These are phyloP conservation scores for Salvelinus fontinalis DNA, from an alignment of 2,113 vertebrate genomes.

Conservation along the genomic window DNA sequence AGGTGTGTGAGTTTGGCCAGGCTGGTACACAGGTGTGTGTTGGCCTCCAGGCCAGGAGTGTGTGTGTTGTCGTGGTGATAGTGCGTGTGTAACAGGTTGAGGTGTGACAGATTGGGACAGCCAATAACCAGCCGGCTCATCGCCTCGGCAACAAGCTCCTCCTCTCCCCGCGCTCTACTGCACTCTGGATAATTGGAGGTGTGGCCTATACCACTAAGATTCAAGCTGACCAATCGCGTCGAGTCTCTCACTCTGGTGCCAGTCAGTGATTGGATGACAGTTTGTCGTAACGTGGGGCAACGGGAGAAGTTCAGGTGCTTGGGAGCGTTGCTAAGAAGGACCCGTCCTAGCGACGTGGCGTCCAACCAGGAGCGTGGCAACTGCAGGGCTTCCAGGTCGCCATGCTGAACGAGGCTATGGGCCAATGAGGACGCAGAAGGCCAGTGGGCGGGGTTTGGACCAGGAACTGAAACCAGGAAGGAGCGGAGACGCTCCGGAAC, in stretches of 20 bases:
- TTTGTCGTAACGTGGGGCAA: constrained; percentile 82
- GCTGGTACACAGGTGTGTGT: constrained; percentile 84
- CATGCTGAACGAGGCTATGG: constrained; percentile 84
- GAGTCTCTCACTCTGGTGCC: constrained; percentile 80
- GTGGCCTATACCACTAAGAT: constrained; percentile 89
- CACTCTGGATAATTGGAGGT: constrained; percentile 78
- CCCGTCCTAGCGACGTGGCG: constrained; percentile 80
- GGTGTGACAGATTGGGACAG: constrained; percentile 82
- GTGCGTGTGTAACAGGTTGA: constrained; percentile 93
- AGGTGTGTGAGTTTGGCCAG: constrained; percentile 80
- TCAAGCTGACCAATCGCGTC: constrained; percentile 82
- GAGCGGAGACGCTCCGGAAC: constrained; percentile 86
- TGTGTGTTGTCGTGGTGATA: constrained; percentile 77
- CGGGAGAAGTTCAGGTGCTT: constrained; percentile 93
- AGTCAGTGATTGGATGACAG: constrained; percentile 84
- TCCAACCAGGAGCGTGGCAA: constrained; percentile 92
- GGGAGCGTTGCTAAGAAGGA: constrained; percentile 86
- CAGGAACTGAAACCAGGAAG: constrained; percentile 91
- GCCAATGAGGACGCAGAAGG: constrained; percentile 83
- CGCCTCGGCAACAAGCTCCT: constrained; percentile 82
- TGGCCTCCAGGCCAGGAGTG: constrained; percentile 69
- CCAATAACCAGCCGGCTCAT: constrained; percentile 78
- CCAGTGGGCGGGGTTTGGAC: constrained; percentile 84
- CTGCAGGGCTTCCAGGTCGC: constrained; percentile 87
- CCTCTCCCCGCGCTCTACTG: constrained; percentile 78